phyloP scores from a whole-genome alignment of 1,140 invertebrate genomes.

The Cyclina sinensis region DNA sequence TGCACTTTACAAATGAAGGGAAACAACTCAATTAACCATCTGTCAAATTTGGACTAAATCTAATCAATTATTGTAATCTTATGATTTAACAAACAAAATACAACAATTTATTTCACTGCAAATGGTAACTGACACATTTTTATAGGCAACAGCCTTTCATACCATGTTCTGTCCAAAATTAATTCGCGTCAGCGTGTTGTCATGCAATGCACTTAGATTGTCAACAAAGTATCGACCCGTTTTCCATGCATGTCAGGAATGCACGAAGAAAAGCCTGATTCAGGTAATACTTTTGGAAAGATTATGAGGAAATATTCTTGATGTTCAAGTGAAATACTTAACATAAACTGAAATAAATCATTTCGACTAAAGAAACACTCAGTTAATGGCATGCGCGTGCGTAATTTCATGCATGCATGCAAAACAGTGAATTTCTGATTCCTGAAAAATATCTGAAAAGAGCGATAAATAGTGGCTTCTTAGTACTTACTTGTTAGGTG shows the following conservation, averaged over 20 bases:
- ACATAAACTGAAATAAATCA: not conserved
- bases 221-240: constrained; percentile 40
- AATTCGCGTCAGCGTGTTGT: not conserved
- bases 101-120: too few relatives aligned
- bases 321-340: too few relatives aligned
- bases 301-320: too few relatives aligned
- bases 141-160: too few relatives aligned
- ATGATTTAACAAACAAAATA: too few relatives aligned
- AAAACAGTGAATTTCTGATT: constrained; percentile 71
- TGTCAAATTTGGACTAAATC: too few relatives aligned
- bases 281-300: too few relatives aligned
- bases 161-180: too few relatives aligned
- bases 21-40: not conserved
- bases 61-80: too few relatives aligned
- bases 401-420: constrained; percentile 80
- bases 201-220: constrained; percentile 21
- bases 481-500: constrained; percentile 78
- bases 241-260: constrained; percentile 49
- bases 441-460: not conserved
- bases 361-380: not conserved
- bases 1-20: not conserved
- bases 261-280: not conserved
- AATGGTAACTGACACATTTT: too few relatives aligned
- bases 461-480: not conserved
- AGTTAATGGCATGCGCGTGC: constrained; percentile 76